Evolutionary conservation across 35 echinoderm and acorn worm species (phyloP), one percentile per base, ranked within the genome.

Genomic region (Diadema setosum): DNA sequence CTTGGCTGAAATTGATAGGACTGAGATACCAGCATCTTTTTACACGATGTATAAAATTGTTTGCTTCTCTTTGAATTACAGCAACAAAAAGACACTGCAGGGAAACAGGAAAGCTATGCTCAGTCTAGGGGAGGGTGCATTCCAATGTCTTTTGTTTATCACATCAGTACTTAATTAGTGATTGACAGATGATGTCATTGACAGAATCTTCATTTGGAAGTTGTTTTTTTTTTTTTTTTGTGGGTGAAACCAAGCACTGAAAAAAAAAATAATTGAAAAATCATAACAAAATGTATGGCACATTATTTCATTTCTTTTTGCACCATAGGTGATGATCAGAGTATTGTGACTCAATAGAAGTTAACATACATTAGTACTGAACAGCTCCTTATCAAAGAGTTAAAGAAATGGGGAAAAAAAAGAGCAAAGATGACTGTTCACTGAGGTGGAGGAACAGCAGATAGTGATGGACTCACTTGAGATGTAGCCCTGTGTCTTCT

Each of bases 401-500:
- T 11, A 24, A 18, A 63, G 26, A 2, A 33, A 34, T 2, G 21
- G 4, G 14, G 21, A 15, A n/a, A n/a, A n/a, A n/a, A n/a, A n/a
- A n/a, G n/a, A n/a, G n/a, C n/a, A n/a, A n/a, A n/a, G n/a, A n/a
- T n/a, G n/a, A n/a, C n/a, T n/a, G n/a, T n/a, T n/a, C n/a, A n/a
- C n/a, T n/a, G n/a, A n/a, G n/a, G n/a, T n/a, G n/a, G n/a, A n/a
- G n/a, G n/a, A n/a, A n/a, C n/a, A n/a, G n/a, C n/a, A n/a, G n/a
- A n/a, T n/a, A 14, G 17, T 65, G 32, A 42, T 85, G 36, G 1
- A 86, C 95, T 91, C 81, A 98, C 95, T 98, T 58, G 95, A 98
- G 57, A 98, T 98, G 60, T 94, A 94, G 41, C 95, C 95, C 42
- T 98, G 95, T 58, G 90, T 89, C 3, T 70, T 87, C 55, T 98